Percentiles rank a stretch among this genome's conserved stretches.
Conservation (phyloP, 2,888 invertebrate genomes). For the Siphonodentalium dalli region DNA sequence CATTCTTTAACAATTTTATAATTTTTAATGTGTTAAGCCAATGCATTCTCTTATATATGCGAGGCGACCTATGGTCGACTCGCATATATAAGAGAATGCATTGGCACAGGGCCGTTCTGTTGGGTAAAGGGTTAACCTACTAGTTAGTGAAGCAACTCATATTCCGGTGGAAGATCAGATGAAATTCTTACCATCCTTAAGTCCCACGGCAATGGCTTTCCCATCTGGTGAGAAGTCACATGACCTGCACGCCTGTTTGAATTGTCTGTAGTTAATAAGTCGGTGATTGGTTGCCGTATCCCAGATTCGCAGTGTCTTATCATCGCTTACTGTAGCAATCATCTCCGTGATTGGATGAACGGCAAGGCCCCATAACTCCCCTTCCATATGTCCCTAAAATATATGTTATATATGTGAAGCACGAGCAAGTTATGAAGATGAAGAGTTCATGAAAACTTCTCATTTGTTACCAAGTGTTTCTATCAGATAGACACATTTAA, state of each 20-base stretch:
- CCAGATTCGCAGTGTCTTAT: slow-evolving; percentile 65
- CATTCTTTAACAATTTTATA: too few species aligned
- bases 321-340: slow-evolving; percentile 65
- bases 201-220: slow-evolving; percentile 64
- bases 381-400: slow-evolving; percentile 64
- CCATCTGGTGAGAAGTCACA: slow-evolving; percentile 65
- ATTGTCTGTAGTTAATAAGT: slow-evolving; percentile 55
- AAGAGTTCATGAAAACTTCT: too few species aligned
- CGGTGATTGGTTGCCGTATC: slow-evolving; percentile 46
- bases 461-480: too few species aligned
- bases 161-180: not conserved
- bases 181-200: slow-evolving; percentile 61
- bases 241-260: slow-evolving; percentile 62
- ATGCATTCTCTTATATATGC: too few species aligned
- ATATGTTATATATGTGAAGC: too few species aligned
- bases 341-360: slow-evolving; percentile 60
- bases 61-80: too few species aligned
- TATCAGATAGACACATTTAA: too few species aligned
- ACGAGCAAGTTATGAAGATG: too few species aligned
- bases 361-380: slow-evolving; percentile 66
- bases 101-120: too few species aligned
- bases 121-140: too few species aligned
- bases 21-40: not conserved
- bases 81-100: too few species aligned
- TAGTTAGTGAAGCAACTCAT: not conserved